These are phyloP conservation scores for Berghia stephanieae DNA, from an alignment of 1,140 invertebrate genomes.

Conservation along the genomic window DNA sequence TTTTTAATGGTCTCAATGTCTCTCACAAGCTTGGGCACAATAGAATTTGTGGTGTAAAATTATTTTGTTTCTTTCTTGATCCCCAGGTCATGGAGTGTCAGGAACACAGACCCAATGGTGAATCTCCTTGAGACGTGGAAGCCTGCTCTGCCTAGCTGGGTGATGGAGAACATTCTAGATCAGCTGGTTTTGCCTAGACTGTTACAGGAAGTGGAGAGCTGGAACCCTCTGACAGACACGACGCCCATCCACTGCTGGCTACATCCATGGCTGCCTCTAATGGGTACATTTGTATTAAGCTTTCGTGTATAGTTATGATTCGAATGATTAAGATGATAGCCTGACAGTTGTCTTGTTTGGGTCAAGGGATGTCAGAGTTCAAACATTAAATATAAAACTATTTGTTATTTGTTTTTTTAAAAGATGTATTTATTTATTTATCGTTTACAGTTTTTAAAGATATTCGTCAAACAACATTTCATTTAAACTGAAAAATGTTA, in stretches of 20 bases:
- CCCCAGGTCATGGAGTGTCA: constrained; percentile 71
- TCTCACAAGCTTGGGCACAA: no score
- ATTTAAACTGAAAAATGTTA: background rate
- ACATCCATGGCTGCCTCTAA: constrained; percentile 89
- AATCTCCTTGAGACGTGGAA: constrained; percentile 84
- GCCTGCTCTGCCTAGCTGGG: constrained; percentile 82
- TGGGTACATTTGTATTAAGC: constrained; percentile 70
- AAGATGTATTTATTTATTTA: no score
- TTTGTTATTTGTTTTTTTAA: no score
- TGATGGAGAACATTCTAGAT: constrained; percentile 83
- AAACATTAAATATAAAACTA: no score
- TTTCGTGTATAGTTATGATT: no score
- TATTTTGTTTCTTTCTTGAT: background rate
- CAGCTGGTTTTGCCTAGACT: constrained; percentile 84
- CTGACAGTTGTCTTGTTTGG: no score
- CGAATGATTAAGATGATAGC: no score
- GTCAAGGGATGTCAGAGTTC: no score
- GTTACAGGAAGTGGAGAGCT: constrained; percentile 82
- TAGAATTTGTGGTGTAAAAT: background rate
- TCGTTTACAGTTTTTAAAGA: background rate
- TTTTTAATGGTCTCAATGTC: no score
- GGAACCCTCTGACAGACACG: constrained; percentile 94
- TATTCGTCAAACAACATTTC: background rate
- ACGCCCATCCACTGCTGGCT: constrained; percentile 96
- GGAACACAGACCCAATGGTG: constrained; percentile 79